Base-by-base conservation (phyloP, 92 coral and sea anemone genomes). In the Paramuricea clavata region DNA sequence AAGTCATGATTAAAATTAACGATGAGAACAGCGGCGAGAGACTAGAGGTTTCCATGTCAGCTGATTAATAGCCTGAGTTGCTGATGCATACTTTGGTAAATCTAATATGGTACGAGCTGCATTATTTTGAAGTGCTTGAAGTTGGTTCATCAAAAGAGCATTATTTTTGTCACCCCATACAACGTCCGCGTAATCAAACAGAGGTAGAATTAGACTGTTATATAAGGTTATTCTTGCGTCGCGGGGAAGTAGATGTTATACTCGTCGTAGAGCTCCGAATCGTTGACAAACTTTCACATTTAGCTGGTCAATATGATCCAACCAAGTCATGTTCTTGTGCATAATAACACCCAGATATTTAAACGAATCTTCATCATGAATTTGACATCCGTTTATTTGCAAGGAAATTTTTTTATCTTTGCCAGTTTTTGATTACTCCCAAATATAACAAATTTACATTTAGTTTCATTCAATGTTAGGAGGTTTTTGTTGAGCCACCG, bases 271-370 rank as follows among this genome's bases (percentile, higher is more conserved):
- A 41, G 60, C 56, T 74, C 81, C 62, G 12, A 74, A 41, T 2
- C 56, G 54, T 23, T 74, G 81, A 74, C 60, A 74, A 74, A 74
- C 81, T 49, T 74, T 74, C 60, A 41, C 60, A 42, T 49, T 74
- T 49, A 74, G 81, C 56, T 22, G 56, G 81, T 74, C 78, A 23
- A 71, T 71, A 71, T 71, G 57, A 25, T 71, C 78, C 78, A 71
- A 33, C 36, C 36, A 71, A 35, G 78, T 28, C 78, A 71, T 71
- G 52, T 27, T 71, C 22, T 71, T 34, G 47, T 42, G 44, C 44
- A 33, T 21, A 33, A 42, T 33, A 42, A 71, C 78, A n/a, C 78
- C 56, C 52, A 71, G 52, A 42, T 71, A 71, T 71, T 71, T 71
- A 42, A 71, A 71, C 44, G 36, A 71, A 12, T 71, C 56, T 71